A percentile compares a stretch with the other conserved stretches of the same genome.
Conservation (phyloP, 2,797 vertebrate species). For the Phylloscopus collybita region DNA sequence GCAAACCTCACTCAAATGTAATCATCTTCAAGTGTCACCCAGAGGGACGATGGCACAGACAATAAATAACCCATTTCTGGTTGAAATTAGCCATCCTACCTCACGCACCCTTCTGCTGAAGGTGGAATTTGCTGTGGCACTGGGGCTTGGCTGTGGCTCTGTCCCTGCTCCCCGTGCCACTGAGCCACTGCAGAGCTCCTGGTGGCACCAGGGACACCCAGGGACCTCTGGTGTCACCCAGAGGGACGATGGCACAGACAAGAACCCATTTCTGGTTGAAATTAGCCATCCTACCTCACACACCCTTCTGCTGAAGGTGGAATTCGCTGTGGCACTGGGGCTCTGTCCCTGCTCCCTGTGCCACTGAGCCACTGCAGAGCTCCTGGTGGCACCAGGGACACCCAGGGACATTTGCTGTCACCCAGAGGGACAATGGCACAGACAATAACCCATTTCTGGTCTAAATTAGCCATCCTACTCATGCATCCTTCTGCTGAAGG, state of each 20-base stretch:
- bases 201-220: background rate
- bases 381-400: too few relatives aligned
- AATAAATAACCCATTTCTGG: background rate
- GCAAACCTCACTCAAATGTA: background rate
- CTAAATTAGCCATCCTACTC: background rate
- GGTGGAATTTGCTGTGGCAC: background rate
- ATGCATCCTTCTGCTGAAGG: background rate
- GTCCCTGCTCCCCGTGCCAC: background rate
- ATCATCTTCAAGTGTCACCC: background rate
- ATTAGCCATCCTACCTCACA: too few relatives aligned
- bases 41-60: background rate
- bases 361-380: too few relatives aligned
- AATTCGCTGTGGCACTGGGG: too few relatives aligned
- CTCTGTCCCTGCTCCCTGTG: too few relatives aligned
- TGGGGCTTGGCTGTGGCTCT: background rate
- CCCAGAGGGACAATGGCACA: background rate
- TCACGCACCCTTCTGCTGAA: background rate
- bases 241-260: too few relatives aligned
- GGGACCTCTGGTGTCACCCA: too few relatives aligned
- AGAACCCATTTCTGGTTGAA: too few relatives aligned
- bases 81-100: background rate
- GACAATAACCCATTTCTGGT: background rate
- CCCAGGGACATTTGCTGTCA: background rate
- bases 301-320: too few relatives aligned
- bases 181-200: fast-evolving